These are phyloP conservation scores for Scaeva pyrastri DNA, from an alignment of 2,888 invertebrate species.

Conservation along the genomic window DNA sequence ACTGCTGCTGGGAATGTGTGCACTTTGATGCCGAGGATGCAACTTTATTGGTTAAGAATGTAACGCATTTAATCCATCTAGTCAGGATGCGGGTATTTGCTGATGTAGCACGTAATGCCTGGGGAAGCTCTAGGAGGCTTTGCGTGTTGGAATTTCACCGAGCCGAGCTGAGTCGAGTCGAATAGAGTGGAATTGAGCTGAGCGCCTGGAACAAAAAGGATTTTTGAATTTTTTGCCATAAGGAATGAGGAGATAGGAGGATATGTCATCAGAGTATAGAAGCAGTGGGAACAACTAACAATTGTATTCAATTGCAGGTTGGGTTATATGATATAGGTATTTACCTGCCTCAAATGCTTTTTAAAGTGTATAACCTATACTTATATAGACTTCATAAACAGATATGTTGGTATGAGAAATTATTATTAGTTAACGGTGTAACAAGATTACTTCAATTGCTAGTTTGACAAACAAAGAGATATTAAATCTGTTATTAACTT, in stretches of 20 bases:
- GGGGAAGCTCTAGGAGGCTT: constrained; percentile 57
- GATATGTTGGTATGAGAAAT: constrained; percentile 17
- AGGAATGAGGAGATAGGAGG: constrained; percentile 14
- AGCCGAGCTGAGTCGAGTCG: constrained; percentile 27
- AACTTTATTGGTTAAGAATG: constrained; percentile 63
- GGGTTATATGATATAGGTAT: constrained; percentile 32
- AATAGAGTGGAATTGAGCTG: constrained; percentile 3
- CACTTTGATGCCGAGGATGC: constrained; percentile 30
- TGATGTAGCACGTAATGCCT: constrained; percentile 67
- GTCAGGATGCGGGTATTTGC: constrained; percentile 74
- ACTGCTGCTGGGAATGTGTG: not conserved
- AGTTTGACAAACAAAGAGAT: constrained; percentile 51
- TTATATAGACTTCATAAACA: constrained; percentile 41
- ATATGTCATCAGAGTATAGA: not conserved
- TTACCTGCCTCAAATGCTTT: constrained; percentile 54
- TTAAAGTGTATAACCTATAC: constrained; percentile 22
- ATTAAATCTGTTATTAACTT: constrained; percentile 22
- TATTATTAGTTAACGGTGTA: constrained; percentile 65
- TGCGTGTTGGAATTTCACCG: constrained; percentile 59
- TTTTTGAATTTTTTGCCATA: constrained; percentile 60
- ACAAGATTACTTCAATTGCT: constrained; percentile 40
- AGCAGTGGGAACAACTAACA: constrained; percentile 10
- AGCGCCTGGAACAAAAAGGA: constrained; percentile 43
- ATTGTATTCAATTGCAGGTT: constrained; percentile 55
- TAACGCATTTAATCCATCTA: constrained; percentile 74